Evolutionary conservation across 1,140 invertebrate genomes (phyloP), one percentile per base, ranked within the genome.

Genomic region (Sinonovacula constricta): DNA sequence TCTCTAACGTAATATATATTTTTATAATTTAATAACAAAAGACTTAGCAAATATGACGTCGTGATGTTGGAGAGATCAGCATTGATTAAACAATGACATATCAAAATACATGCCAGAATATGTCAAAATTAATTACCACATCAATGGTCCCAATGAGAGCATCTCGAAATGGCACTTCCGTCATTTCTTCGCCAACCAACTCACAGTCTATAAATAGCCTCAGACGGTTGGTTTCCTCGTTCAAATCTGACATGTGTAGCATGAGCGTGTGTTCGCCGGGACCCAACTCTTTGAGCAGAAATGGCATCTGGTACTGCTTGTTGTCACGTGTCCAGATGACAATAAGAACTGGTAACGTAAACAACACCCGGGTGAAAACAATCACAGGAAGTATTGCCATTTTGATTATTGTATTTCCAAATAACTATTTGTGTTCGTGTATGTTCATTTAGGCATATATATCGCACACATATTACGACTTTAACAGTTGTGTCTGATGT

Each of bases 301-400:
- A 76, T 24, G 51, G 45, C 53, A 60, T 67, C 49, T 66, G 62
- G 31, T 57, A 76, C 28, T 67, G 2, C 26, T 63, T 49, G 26
- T 76, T 63, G 26, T 76, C 72, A 57, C 62, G 62, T 57, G 72
- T 49, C 60, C 72, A 66, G 18, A 76, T 76, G 28, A 67, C 56
- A 3, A 76, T 10, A 22, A 67, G 26, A 14, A 76, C 72, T 76
- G 72, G 72, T 57, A 76, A 26, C 26, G 53, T 45, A n/a, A 75
- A 49, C 4, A 72, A 24, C 39, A 45, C 18, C 7, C 57, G 57
- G 54, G 71, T 56, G 26, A 75, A 39, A 30, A 66, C 14, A 15
- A 49, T 34, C 22, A 15, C 14, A 33, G 70, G 70, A 22, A 70
- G 15, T 33, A 56, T 14, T 15, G 39, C n/a, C 63, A 39, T 70